A percentile compares a stretch with the other conserved stretches of the same genome.
Evolutionary conservation across 2,888 invertebrate genomes (phyloP).

Genomic region (Tetragonula carbonaria): DNA sequence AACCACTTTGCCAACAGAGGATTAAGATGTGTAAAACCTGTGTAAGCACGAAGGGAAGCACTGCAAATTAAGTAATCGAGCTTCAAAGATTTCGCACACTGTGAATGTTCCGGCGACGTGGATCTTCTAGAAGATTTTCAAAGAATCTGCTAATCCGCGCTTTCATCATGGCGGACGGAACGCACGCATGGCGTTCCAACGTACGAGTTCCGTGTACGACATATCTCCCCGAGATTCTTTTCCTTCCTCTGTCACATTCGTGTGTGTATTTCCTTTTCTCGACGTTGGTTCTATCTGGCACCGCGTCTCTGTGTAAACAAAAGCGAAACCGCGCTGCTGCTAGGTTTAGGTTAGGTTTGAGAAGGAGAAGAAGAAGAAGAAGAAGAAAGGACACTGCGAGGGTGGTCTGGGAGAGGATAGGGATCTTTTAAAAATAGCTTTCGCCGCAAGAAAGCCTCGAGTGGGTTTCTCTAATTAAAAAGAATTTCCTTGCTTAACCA

Average conservation of each 20-base stretch:
- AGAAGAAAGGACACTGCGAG: constrained; percentile 26
- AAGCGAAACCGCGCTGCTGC: constrained; percentile 41
- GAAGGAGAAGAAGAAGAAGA: neutral
- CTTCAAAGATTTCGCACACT: constrained; percentile 1
- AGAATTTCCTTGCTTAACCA: constrained; percentile 65
- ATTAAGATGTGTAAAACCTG: neutral
- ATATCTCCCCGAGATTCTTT: constrained; percentile 5
- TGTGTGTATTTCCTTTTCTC: neutral
- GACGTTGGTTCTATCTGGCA: constrained; percentile 29
- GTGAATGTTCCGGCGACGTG: neutral
- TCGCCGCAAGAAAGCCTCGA: constrained; percentile 57
- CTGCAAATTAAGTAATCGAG: constrained; percentile 1
- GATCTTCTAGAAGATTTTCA: constrained; percentile 4
- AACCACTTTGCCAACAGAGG: too few relatives aligned
- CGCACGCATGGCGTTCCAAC: neutral
- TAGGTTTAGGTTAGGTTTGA: neutral
- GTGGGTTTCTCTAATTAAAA: constrained; percentile 68
- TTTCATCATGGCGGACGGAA: neutral
- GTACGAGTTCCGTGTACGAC: neutral
- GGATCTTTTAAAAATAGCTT: constrained; percentile 68
- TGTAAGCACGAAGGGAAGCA: neutral
- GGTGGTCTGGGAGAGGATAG: constrained; percentile 7
- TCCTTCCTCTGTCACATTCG: neutral
- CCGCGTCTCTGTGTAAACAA: constrained; percentile 57
- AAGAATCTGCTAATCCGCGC: constrained; percentile 12